Evolutionary conservation across 2,113 vertebrate species (phyloP).

Genomic region (Tenrec ecaudatus): DNA sequence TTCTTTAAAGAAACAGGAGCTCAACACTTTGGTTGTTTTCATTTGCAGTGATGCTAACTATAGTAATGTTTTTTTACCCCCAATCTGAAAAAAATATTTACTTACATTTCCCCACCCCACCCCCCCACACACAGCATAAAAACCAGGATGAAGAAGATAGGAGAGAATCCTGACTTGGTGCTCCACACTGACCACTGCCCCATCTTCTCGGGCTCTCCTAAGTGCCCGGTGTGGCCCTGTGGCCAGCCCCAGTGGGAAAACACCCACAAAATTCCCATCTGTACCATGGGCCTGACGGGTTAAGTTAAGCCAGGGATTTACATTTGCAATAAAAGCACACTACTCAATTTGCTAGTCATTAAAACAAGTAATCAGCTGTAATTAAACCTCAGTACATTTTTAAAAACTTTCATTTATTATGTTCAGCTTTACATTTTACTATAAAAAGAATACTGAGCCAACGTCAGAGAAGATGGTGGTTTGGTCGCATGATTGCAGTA

Average conservation of each 20-base stretch:
- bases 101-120: neutral
- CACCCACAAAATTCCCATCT: no score
- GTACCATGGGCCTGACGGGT: accelerated
- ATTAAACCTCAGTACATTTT: slow-evolving; percentile 43
- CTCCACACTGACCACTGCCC: neutral
- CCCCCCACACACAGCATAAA: neutral
- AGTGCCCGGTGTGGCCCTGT: no score
- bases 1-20: neutral
- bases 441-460: slow-evolving; percentile 61
- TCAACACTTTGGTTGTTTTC: neutral
- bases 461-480: slow-evolving; percentile 23
- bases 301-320: neutral
- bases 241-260: neutral
- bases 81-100: neutral
- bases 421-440: slow-evolving; percentile 23
- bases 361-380: slow-evolving; percentile 55
- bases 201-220: neutral
- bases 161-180: neutral
- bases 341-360: slow-evolving; percentile 13
- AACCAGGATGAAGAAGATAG: neutral
- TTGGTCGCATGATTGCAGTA: slow-evolving; percentile 59
- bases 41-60: neutral
- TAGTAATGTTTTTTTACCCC: neutral
- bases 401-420: slow-evolving; percentile 22
- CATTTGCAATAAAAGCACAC: neutral